phyloP scores from a whole-genome alignment of 2,113 vertebrate species.

The Bungarus multicinctus region DNA sequence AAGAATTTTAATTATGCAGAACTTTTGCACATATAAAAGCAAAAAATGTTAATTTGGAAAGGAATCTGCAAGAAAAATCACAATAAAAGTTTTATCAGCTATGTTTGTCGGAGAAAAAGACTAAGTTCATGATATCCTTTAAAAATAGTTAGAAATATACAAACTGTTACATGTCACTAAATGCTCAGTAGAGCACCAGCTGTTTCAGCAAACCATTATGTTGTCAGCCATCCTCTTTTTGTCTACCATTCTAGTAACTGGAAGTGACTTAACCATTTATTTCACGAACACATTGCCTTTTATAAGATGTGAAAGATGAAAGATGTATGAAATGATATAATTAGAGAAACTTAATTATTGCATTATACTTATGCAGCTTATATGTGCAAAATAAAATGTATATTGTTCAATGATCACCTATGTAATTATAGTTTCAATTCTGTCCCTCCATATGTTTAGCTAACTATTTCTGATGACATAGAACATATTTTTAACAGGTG shows the following conservation, averaged over 20 bases:
- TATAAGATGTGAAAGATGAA: not conserved
- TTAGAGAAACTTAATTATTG: not conserved
- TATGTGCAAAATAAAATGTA: not conserved
- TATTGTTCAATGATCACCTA: not conserved
- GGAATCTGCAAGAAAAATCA: not conserved
- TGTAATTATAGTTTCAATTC: not conserved
- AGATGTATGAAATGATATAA: not conserved
- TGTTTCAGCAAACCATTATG: constrained; percentile 9
- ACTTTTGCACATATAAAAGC: not conserved
- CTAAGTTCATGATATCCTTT: not conserved
- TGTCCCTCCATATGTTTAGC: not conserved
- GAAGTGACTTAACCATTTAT: not conserved
- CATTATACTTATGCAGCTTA: not conserved
- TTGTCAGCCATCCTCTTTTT: constrained; percentile 13
- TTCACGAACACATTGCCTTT: not conserved
- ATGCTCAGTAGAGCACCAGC: constrained; percentile 9
- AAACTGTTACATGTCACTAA: constrained; percentile 18
- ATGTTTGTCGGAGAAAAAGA: not conserved
- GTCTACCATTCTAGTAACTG: constrained; percentile 3
- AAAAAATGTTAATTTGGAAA: not conserved
- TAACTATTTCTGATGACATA: not conserved
- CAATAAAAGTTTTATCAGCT: not conserved
- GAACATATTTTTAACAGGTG: not conserved
- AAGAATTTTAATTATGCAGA: not conserved
- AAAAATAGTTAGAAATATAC: not conserved